Base-by-base conservation (phyloP, 2,797 vertebrate genomes). In the Brachymystax lenok region DNA sequence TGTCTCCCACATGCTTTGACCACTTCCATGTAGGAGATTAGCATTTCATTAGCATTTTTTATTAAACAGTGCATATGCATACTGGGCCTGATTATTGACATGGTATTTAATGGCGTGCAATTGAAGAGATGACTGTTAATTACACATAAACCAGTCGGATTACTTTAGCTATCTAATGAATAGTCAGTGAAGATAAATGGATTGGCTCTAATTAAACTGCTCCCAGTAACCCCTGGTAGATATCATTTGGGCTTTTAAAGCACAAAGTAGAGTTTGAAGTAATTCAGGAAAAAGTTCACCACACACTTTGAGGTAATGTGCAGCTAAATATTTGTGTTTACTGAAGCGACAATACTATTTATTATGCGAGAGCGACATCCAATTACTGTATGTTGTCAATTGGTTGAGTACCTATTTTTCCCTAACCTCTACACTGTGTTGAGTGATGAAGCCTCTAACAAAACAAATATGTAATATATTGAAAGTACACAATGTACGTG, bases 31-130 rank as follows among this genome's bases (percentile, higher is more conserved):
- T 83, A 78, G 71, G 82, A 40, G 33, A 84, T 74, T 84, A 87
- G 83, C 73, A 77, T 80, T 80, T 84, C 63, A 90, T 91, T 90
- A 87, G 84, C 85, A 90, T 87, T 90, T 90, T 90, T 91, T 89
- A 13, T 46, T 85, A 89, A 88, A 85, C 83, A 56, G 77, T 27
- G 76, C 76, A 74, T 88, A 86, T 84, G 76, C 82, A 88, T 80
- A 81, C 77, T 76, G 78, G 85, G 77, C 77, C 71, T 81, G 82
- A 85, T 90, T 90, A 89, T 88, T 82, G 83, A 90, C 77, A 70
- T 51, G 79, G 76, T 86, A 83, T 89, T 90, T 88, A 86, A 89
- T 84, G 81, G 78, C 79, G 87, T 82, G 84, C 84, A 90, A 87
- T 89, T 82, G 82, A 75, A 80, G 71, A 61, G 77, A 82, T 82